phyloP scores from a whole-genome alignment of 2,888 invertebrate genomes.

The Ecliptopera silaceata region DNA sequence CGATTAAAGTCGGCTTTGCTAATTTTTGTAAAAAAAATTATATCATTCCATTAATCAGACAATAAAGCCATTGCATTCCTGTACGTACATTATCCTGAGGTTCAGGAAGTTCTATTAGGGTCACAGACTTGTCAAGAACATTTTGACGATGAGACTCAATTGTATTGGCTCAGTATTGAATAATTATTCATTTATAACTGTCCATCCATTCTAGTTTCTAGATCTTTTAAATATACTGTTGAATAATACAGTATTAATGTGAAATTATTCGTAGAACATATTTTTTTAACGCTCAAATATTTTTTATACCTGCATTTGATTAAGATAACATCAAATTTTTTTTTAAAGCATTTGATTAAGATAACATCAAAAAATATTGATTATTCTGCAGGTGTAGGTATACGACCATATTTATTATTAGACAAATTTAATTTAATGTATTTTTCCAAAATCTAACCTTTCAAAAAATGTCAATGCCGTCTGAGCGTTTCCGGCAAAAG shows the following conservation, averaged over 20 bases:
- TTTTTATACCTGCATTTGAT: too few relatives aligned
- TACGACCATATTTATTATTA: too few relatives aligned
- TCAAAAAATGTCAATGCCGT: constrained; percentile 79
- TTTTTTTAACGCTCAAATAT: too few relatives aligned
- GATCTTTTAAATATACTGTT: not conserved
- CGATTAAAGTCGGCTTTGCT: too few relatives aligned
- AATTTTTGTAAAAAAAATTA: not conserved
- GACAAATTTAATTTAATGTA: too few relatives aligned
- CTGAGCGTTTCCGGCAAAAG: constrained; percentile 89
- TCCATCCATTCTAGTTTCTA: constrained; percentile 2
- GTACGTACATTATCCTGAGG: constrained; percentile 29
- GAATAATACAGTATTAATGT: not conserved
- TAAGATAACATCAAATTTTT: too few relatives aligned
- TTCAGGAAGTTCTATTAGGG: constrained; percentile 59
- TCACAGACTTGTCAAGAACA: constrained; percentile 44
- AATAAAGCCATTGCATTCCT: constrained; percentile 28
- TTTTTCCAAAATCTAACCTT: too few relatives aligned
- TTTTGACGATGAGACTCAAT: constrained; percentile 45
- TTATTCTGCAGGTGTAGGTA: too few relatives aligned
- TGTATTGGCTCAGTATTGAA: constrained; percentile 48
- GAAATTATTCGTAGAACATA: too few relatives aligned
- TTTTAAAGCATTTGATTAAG: too few relatives aligned
- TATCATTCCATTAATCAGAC: not conserved
- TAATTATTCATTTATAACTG: constrained; percentile 33
- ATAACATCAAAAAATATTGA: not conserved